Base-by-base conservation (phyloP, 2,888 invertebrate genomes). In the Drosophila birchii region DNA sequence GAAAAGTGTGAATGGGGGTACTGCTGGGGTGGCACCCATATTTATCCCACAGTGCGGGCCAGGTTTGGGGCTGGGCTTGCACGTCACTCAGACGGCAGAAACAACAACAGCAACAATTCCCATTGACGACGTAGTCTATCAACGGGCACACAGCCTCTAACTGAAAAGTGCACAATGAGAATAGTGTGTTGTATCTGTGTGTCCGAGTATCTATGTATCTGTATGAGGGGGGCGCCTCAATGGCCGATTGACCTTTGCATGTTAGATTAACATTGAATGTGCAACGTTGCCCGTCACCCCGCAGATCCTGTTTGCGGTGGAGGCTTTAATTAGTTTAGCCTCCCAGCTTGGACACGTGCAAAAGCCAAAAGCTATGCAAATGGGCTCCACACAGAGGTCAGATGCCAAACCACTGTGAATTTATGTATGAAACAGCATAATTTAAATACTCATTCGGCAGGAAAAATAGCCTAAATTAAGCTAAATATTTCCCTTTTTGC, bases 241-340 rank as follows among this genome's bases (percentile, higher is more conserved):
- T 86, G 88, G 81, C 87, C 90, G 90, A 86, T 86, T 86, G 90
- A 86, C 86, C 90, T 86, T 86, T 88, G 81, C 78, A 84, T 76
- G 79, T 74, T 86, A 86, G 84, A 89, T 89, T 86, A 89, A 79
- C 86, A 83, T 80, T 86, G 81, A 86, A 73, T 70, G 53, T 61
- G 56, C 64, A 73, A 34, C 36, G 39, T 26, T 12, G 16, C 36
- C 20, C 56, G 12, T n/a, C 45, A 39, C n/a, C 23, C 18, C 14
- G 8, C 23, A 38, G 32, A 32, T 59, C 72, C 49, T 70, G 51
- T 60, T 55, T 56, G 47, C 29, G 44, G 38, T 39, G 20, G 26
- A 32, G 61, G 71, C 61, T 73, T 76, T 78, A 74, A 78, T 78
- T 84, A 84, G 82, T 87, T 88, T 88, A 78, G 81, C 70, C 80